phyloP scores from a whole-genome alignment of 2,797 vertebrate species.

The Dipus sagitta region DNA sequence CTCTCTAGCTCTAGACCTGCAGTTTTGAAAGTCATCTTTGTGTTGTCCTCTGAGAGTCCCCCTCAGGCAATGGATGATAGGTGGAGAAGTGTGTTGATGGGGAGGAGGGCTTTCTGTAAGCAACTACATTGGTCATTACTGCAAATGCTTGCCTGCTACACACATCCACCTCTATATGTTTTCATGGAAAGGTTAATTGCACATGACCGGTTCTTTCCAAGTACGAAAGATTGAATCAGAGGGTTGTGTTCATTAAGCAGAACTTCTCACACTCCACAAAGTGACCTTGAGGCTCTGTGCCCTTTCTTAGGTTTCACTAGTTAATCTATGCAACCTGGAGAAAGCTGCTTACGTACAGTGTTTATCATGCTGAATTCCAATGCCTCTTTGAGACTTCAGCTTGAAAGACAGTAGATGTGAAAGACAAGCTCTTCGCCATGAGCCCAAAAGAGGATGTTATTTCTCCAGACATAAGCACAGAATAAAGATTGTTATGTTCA shows the following conservation, averaged over 20 bases:
- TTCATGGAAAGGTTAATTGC: constrained; percentile 54
- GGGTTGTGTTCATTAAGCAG: constrained; percentile 36
- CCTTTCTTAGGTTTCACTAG: constrained; percentile 40
- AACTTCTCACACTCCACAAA: constrained; percentile 46
- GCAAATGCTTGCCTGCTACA: constrained; percentile 39
- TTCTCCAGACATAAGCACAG: constrained; percentile 36
- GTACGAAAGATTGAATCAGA: constrained; percentile 45
- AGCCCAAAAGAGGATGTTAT: constrained; percentile 25
- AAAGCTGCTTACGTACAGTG: constrained; percentile 10
- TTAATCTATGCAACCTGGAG: constrained; percentile 39
- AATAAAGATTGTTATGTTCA: too few species aligned
- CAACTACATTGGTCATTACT: constrained; percentile 29
- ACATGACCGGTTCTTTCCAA: neutral
- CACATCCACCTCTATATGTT: constrained; percentile 34
- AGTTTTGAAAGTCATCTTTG: constrained; percentile 55
- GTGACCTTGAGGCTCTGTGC: constrained; percentile 38
- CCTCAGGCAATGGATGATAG: neutral
- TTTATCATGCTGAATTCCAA: constrained; percentile 60
- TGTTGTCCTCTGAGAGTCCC: constrained; percentile 4
- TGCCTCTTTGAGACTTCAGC: constrained; percentile 27
- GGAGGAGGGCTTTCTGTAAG: constrained; percentile 34
- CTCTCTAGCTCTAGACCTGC: neutral
- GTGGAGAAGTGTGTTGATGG: neutral
- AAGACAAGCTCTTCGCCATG: constrained; percentile 43
- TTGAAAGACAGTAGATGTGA: constrained; percentile 44